Evolutionary conservation across 2,888 invertebrate species (phyloP).

Genomic region (Xestia c-nigrum): DNA sequence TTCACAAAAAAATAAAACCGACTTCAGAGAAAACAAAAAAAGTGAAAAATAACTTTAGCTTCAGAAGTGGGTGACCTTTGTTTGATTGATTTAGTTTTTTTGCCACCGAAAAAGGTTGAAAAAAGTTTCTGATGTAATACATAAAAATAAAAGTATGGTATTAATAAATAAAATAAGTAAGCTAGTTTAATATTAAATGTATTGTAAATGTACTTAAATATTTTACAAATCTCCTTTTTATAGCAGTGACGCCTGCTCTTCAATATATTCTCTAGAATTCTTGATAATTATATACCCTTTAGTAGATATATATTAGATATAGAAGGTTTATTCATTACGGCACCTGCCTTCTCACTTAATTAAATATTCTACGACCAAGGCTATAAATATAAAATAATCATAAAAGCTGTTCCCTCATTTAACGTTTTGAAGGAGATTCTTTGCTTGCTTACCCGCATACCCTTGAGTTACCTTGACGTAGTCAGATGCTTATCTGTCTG

Average conservation of each 20-base stretch:
- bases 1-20: too few relatives aligned
- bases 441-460: slow-evolving; percentile 4
- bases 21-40: too few relatives aligned
- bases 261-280: neutral
- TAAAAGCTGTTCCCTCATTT: slow-evolving; percentile 21
- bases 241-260: neutral
- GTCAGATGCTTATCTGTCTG: slow-evolving; percentile 23
- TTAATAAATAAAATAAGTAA: neutral
- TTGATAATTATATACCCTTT: neutral
- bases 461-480: slow-evolving; percentile 51
- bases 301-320: neutral
- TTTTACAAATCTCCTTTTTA: too few relatives aligned
- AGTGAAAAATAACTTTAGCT: too few relatives aligned
- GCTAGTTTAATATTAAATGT: too few relatives aligned
- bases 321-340: slow-evolving; percentile 10
- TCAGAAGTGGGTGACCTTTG: too few relatives aligned
- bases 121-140: neutral
- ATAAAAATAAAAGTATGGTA: too few relatives aligned
- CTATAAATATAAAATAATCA: slow-evolving; percentile 36
- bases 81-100: too few relatives aligned
- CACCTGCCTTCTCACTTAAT: slow-evolving; percentile 53
- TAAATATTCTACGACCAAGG: slow-evolving; percentile 60
- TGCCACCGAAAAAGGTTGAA: too few relatives aligned
- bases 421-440: neutral
- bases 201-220: too few relatives aligned